Conservation (phyloP, 1,140 invertebrate genomes). For the Tetragnatha versicolor region DNA sequence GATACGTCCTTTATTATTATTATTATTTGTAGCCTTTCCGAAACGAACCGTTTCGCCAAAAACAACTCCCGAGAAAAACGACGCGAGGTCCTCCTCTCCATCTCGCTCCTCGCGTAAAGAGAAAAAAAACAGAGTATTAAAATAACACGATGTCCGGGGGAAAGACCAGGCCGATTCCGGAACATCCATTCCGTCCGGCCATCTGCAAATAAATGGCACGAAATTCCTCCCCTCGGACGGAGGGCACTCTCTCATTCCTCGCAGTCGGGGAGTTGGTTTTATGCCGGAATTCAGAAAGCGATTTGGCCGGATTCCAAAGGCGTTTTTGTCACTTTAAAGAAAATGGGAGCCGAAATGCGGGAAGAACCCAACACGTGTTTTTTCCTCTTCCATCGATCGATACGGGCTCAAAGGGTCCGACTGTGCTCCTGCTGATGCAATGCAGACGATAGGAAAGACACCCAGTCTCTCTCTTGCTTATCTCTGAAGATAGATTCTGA, state of each 20-base stretch:
- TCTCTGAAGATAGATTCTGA: too few relatives aligned
- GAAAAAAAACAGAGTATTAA: background rate
- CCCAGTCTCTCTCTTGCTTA: too few relatives aligned
- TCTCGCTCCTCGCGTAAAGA: too few relatives aligned
- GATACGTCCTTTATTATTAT: too few relatives aligned
- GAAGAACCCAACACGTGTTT: conserved; percentile 41
- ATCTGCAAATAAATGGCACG: conserved; percentile 32
- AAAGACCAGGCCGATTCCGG: too few relatives aligned
- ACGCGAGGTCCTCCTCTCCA: too few relatives aligned
- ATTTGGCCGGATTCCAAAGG: conserved; percentile 39
- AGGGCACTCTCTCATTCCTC: background rate
- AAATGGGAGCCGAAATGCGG: conserved; percentile 6
- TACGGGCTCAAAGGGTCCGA: too few relatives aligned
- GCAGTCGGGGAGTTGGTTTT: conserved; percentile 31
- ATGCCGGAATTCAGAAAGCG: conserved; percentile 25
- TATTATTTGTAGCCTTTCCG: too few relatives aligned
- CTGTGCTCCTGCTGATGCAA: too few relatives aligned
- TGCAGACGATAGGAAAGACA: too few relatives aligned
- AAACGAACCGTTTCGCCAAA: too few relatives aligned
- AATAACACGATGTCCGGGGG: background rate
- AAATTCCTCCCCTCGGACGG: conserved; percentile 9
- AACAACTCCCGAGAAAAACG: too few relatives aligned
- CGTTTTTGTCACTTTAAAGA: conserved; percentile 36
- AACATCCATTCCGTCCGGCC: background rate
- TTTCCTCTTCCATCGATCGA: conserved; percentile 10